Percentiles rank a stretch among this genome's conserved stretches.
phyloP scores from a whole-genome alignment of 2,797 vertebrate species.

The Rhinogobio ventralis region DNA sequence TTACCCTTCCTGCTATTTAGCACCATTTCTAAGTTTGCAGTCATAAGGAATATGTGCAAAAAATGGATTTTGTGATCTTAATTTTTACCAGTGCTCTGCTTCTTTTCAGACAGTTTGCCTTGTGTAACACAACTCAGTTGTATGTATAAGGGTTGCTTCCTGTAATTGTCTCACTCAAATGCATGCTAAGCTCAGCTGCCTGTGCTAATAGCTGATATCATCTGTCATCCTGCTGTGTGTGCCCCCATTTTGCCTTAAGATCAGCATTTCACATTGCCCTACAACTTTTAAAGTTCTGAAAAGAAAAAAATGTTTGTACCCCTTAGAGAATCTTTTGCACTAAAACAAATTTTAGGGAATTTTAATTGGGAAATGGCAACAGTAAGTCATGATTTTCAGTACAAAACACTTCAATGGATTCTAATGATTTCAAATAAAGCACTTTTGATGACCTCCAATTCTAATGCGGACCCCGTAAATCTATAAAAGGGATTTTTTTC shows the following conservation, averaged over 20 bases:
- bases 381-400: conserved; percentile 59
- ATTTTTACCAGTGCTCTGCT: conserved; percentile 77
- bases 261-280: conserved; percentile 79
- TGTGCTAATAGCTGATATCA: conserved; percentile 79
- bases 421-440: conserved; percentile 24
- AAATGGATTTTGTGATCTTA: conserved; percentile 73
- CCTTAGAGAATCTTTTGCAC: conserved; percentile 13
- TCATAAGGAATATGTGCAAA: conserved; percentile 11
- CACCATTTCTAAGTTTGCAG: conserved; percentile 28
- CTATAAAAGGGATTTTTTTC: conserved; percentile 66
- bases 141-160: conserved; percentile 83
- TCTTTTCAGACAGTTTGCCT: conserved; percentile 84
- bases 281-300: conserved; percentile 49
- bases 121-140: conserved; percentile 84
- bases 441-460: conserved; percentile 26
- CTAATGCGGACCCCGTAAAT: conserved; percentile 34
- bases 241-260: conserved; percentile 72
- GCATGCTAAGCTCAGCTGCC: conserved; percentile 80
- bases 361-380: conserved; percentile 38
- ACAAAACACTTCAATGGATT: conserved; percentile 37
- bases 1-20: conserved; percentile 3
- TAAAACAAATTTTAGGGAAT: conserved; percentile 28
- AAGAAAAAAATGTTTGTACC: not conserved
- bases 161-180: conserved; percentile 76
- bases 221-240: conserved; percentile 75